phyloP scores from a whole-genome alignment of 1,140 invertebrate genomes.

The Harlomillsia oculata region DNA sequence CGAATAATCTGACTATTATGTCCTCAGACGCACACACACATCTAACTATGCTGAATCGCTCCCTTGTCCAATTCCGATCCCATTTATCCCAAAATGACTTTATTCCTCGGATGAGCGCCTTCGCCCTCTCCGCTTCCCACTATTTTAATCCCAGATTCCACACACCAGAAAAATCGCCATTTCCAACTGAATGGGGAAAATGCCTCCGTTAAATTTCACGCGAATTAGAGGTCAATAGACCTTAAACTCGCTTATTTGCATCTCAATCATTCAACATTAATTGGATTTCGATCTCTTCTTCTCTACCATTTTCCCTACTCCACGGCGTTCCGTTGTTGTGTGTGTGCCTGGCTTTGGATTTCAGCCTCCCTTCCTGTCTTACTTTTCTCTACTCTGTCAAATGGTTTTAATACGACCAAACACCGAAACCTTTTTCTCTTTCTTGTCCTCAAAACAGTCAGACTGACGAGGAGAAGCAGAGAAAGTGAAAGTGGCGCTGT shows the following conservation, averaged over 20 bases:
- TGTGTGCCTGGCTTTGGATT: too few species aligned
- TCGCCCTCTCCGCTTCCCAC: conserved; percentile 27
- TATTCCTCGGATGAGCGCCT: conserved; percentile 36
- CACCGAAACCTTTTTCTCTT: too few species aligned
- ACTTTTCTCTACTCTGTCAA: too few species aligned
- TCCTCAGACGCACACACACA: conserved; percentile 16
- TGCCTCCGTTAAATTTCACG: conserved; percentile 36
- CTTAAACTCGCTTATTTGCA: conserved; percentile 36
- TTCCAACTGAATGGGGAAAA: conserved; percentile 33
- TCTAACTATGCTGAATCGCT: conserved; percentile 19
- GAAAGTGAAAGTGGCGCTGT: too few species aligned
- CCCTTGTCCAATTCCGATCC: conserved; percentile 35
- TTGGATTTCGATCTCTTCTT: conserved; percentile 35
- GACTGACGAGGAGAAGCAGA: too few species aligned
- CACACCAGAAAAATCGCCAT: conserved; percentile 34
- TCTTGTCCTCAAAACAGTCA: too few species aligned
- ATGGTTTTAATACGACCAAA: too few species aligned
- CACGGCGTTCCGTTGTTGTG: too few species aligned
- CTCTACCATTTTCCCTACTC: neutral
- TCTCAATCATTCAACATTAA: conserved; percentile 37
- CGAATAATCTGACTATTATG: conserved; percentile 35
- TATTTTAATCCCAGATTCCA: conserved; percentile 27
- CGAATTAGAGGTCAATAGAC: conserved; percentile 37
- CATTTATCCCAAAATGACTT: conserved; percentile 37
- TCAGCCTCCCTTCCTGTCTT: too few species aligned